Evolutionary conservation across 2,113 vertebrate species (phyloP), one percentile per base, ranked within the genome.

Genomic region (Bucco capensis): DNA sequence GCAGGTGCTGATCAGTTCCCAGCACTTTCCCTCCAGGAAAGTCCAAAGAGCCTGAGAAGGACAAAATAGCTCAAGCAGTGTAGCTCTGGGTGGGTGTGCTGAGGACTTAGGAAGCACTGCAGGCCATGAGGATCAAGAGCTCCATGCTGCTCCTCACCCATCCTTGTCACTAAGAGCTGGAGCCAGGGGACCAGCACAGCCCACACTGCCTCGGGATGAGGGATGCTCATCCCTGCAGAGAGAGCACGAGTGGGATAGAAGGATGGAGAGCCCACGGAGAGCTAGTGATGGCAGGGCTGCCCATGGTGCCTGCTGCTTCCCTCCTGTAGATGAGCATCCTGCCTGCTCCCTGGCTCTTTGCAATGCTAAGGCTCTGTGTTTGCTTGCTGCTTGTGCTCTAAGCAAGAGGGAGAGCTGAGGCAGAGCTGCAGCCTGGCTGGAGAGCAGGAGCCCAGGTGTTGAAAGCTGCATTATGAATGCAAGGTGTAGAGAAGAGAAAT

Each of bases 401-500:
- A n/a, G 62, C 35, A 19, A 86, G 85, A 80, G 85, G 87, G 40
- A 86, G 79, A 70, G 73, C 19, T 9, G 19, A 17, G 90, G 78
- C 93, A 62, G 92, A 65, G 84, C 70, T 6, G 15, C 90, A 72
- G 90, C 77, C 92, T 44, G 7, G 87, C 15, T 79, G 58, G 92
- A 88, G 83, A 85, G 92, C 94, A 30, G 42, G 58, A 91, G 88
- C 30, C 2, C 23, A 71, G 80, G 86, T 47, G 88, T 12, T 58
- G 92, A 76, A 82, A 79, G 93, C 79, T 46, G 94, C 92, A 82
- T 96, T 96, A 88, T 12, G 75, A 94, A 97, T 97, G 95, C 94
- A 83, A 95, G 91, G 90, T 89, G 86, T 73, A 74, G 89, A 92
- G 93, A 92, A 97, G 71, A 96, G 96, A 96, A 97, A 97, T 97